Percentiles rank a stretch among this genome's conserved stretches.
Conservation (phyloP, 2,113 vertebrate genomes). For the Trachemys scripta region DNA sequence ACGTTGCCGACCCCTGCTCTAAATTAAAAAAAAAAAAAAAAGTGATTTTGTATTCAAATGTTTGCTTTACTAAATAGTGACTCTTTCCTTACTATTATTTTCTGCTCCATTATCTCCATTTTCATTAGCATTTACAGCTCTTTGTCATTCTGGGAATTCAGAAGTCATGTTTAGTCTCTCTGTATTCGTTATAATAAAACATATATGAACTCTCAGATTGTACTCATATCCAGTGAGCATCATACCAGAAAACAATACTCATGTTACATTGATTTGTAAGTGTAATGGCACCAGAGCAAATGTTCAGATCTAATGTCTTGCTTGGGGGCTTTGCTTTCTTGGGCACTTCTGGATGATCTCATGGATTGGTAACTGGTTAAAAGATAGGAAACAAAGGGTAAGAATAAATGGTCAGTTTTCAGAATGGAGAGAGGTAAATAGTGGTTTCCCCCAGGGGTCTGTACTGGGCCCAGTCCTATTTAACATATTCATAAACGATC, state of each 20-base stretch:
- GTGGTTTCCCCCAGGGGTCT: no score
- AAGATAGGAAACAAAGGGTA: no score
- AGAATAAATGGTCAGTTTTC: no score
- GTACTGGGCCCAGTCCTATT: no score
- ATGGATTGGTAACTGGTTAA: no score
- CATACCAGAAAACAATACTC: accelerated
- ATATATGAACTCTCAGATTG: accelerated
- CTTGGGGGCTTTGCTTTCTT: accelerated
- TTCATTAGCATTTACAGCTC: not conserved
- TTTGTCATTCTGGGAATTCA: constrained; percentile 24
- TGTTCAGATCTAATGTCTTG: accelerated
- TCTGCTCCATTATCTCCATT: constrained; percentile 63
- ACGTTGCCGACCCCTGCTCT: no score
- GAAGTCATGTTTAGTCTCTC: constrained; percentile 28
- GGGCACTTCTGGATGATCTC: not conserved
- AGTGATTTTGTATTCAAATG: accelerated
- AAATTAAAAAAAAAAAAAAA: not conserved
- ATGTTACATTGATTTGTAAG: accelerated
- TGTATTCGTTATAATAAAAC: not conserved
- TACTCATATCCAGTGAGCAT: not conserved
- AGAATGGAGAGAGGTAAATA: no score
- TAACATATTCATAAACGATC: no score
- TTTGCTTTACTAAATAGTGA: constrained; percentile 39
- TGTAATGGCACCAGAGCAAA: accelerated
- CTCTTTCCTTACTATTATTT: constrained; percentile 28